Base-by-base conservation (phyloP, 2,113 vertebrate species). In the Nothobranchius furzeri region DNA sequence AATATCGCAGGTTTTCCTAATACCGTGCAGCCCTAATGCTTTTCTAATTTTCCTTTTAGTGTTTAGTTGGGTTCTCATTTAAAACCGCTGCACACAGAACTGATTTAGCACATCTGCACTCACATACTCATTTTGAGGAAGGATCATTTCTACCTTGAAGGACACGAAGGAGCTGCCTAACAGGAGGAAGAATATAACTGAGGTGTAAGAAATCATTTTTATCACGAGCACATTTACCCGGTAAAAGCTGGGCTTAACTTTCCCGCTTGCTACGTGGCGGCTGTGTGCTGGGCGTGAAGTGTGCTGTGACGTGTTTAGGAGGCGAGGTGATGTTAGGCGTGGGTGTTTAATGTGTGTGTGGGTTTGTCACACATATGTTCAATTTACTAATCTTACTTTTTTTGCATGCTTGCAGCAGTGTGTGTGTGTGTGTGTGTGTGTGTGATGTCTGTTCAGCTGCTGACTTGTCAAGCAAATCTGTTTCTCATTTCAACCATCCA, bases 291-390 rank as follows among this genome's bases (percentile, higher is more conserved):
- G 50, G 77, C 85, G 85, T 79, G 86, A 84, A 85, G 78, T 81
- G 79, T 83, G 81, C 76, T 68, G 57, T 71, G 78, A 73, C 84
- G 76, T 88, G 86, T 85, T 85, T 45, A 66, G 72, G 64, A 71
- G 80, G 79, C 60, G 60, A 80, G 71, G 68, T 77, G 87, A 81
- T 65, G 61, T 45, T 55, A 70, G 74, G 51, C 25, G 64, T 62
- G 70, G 25, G 12, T 43, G 13, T 65, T 40, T 40, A 40, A 37
- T 58, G 9, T 17, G 30, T 68, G 12, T 40, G 7, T 8, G 40
- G 64, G 60, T 10, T 36, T 56, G 49, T 65, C 64, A n/a, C 62
- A 61, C 70, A 72, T 76, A 68, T 71, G 62, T 54, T 70, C 1
- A 70, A 60, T 73, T 53, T 56, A 25, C 54, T 30, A 3, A 30